These are phyloP conservation scores for Alethe castanea DNA, from an alignment of 2,113 vertebrate species.

Conservation along the genomic window DNA sequence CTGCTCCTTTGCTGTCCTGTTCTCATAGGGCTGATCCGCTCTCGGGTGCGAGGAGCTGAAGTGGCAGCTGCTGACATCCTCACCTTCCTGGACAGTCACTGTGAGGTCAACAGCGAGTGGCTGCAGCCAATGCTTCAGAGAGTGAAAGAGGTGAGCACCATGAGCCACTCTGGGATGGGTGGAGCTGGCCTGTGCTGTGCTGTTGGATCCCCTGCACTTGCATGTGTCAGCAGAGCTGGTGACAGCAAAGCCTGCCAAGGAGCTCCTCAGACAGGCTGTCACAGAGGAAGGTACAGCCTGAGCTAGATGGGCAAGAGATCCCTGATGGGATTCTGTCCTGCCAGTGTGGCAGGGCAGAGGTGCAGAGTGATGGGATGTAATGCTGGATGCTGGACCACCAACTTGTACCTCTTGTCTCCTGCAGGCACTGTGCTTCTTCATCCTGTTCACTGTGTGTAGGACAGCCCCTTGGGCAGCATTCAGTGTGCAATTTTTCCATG, in stretches of 20 bases:
- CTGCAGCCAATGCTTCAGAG: conserved; percentile 96
- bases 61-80: conserved; percentile 84
- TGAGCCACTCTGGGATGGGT: not conserved
- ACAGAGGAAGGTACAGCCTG: not conserved
- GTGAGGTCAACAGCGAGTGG: conserved; percentile 95
- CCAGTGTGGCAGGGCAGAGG: not conserved
- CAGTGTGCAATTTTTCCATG: not conserved
- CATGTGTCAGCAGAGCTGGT: not conserved
- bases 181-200: not conserved
- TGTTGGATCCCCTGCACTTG: not conserved
- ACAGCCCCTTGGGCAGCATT: not conserved
- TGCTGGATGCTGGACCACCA: not conserved
- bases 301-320: not conserved
- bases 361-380: not conserved
- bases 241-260: not conserved
- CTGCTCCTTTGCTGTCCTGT: not conserved
- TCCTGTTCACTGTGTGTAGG: not conserved
- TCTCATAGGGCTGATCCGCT: conserved; percentile 89
- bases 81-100: conserved; percentile 98
- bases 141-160: conserved; percentile 87
- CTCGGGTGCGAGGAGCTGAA: conserved; percentile 91
- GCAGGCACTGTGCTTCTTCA: not conserved
- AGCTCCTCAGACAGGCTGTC: not conserved
- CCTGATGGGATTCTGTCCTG: not conserved
- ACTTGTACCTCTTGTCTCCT: not conserved